phyloP scores from a whole-genome alignment of 2,113 vertebrate species.

The Raja brachyura region DNA sequence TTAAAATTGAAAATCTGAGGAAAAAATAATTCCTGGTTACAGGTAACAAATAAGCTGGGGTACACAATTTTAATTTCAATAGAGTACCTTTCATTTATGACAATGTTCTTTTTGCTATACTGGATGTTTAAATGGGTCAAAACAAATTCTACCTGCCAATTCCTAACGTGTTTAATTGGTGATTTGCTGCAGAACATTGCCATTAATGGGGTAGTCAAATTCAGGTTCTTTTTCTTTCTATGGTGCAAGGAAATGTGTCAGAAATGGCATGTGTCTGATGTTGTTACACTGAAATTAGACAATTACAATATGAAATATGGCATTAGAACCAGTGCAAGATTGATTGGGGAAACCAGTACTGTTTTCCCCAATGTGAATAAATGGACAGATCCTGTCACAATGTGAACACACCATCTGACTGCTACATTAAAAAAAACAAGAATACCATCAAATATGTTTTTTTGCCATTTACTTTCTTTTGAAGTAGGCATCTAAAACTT shows the following conservation, averaged over 20 bases:
- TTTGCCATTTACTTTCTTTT: background rate
- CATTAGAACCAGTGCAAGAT: background rate
- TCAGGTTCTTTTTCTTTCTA: background rate
- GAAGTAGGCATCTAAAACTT: background rate
- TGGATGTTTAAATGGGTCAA: background rate
- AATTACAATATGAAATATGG: background rate
- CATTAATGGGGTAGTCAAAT: background rate
- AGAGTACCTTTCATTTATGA: background rate
- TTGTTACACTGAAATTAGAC: background rate
- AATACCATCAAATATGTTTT: background rate
- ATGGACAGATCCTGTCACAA: background rate
- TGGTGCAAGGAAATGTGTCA: background rate
- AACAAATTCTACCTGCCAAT: background rate
- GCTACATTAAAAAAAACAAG: background rate
- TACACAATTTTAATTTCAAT: background rate
- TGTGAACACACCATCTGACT: background rate
- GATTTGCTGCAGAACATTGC: background rate
- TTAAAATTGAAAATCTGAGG: background rate
- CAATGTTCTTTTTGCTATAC: background rate
- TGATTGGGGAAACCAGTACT: background rate
- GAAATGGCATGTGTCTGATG: background rate
- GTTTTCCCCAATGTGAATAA: background rate
- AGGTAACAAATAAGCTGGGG: background rate
- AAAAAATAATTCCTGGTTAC: constrained; percentile 15
- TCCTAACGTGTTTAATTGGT: background rate